Conservation (phyloP, 2,113 vertebrate genomes). For the Ramphastos sulfuratus region DNA sequence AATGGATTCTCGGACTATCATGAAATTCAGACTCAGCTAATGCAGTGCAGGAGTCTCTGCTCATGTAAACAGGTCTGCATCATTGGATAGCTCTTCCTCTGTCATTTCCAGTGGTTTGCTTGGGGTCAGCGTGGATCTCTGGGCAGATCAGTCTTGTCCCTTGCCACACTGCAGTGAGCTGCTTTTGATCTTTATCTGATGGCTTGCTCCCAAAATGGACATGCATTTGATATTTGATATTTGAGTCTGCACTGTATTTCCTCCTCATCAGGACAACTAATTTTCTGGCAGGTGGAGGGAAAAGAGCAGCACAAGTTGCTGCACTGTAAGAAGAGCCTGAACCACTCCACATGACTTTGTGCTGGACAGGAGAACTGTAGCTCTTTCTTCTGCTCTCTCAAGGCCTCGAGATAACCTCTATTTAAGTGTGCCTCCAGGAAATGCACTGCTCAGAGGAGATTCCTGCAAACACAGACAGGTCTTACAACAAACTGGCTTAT, state of each 20-base stretch:
- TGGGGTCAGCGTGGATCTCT: background rate
- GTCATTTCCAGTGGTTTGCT: background rate
- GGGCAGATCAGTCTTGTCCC: background rate
- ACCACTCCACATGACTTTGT: rapidly evolving
- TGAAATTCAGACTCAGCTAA: background rate
- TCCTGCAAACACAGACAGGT: rapidly evolving
- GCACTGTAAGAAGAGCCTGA: background rate
- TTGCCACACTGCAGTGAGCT: rapidly evolving
- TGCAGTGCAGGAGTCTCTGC: rapidly evolving
- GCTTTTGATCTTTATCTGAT: rapidly evolving
- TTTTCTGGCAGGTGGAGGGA: background rate
- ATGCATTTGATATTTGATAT: background rate
- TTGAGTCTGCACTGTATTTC: background rate
- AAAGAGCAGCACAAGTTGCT: rapidly evolving
- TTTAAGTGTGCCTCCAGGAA: background rate
- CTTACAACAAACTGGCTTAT: background rate
- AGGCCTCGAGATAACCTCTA: background rate
- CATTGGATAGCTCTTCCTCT: rapidly evolving
- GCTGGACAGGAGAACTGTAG: background rate
- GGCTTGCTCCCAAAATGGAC: background rate
- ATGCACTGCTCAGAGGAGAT: background rate
- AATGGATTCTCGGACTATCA: rapidly evolving
- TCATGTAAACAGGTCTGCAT: background rate
- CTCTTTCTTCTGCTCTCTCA: background rate
- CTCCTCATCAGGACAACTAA: background rate